A percentile compares a stretch with the other conserved stretches of the same genome.
phyloP scores from a whole-genome alignment of 2,888 invertebrate species.

The Scrobipalpa costella region DNA sequence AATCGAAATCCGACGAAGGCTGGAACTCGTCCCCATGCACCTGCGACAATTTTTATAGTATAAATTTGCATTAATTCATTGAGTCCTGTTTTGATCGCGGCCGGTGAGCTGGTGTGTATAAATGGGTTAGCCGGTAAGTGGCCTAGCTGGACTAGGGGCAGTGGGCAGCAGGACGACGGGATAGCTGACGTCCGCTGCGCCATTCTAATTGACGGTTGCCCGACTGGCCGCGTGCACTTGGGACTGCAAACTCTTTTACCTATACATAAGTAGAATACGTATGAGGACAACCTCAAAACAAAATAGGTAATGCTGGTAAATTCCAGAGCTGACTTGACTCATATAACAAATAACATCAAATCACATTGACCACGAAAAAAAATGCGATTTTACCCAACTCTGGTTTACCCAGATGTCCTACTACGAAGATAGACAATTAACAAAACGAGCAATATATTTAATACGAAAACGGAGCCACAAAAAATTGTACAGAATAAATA shows the following conservation, averaged over 20 bases:
- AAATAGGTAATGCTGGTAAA: no score
- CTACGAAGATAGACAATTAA: no score
- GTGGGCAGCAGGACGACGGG: slow-evolving; percentile 6
- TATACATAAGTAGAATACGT: neutral
- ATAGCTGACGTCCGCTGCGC: slow-evolving; percentile 1
- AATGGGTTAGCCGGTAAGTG: slow-evolving; percentile 81
- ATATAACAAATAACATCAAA: no score
- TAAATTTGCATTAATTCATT: slow-evolving; percentile 81
- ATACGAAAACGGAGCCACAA: no score
- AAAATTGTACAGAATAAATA: no score
- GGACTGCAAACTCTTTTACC: neutral
- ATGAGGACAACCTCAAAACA: neutral
- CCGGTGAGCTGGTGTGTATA: slow-evolving; percentile 50
- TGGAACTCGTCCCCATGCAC: slow-evolving; percentile 77
- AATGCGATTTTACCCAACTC: no score
- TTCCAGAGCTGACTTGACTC: no score
- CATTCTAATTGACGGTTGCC: slow-evolving; percentile 38
- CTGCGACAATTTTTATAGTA: slow-evolving; percentile 82
- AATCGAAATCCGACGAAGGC: slow-evolving; percentile 73
- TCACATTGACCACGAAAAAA: no score
- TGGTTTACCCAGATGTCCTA: no score
- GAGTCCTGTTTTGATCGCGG: slow-evolving; percentile 75
- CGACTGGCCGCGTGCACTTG: slow-evolving; percentile 33
- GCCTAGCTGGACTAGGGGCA: slow-evolving; percentile 26
- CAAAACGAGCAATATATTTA: no score